phyloP scores from a whole-genome alignment of 30 jellyfish, hydroid and myxozoan species.

The Catostylus mosaicus region DNA sequence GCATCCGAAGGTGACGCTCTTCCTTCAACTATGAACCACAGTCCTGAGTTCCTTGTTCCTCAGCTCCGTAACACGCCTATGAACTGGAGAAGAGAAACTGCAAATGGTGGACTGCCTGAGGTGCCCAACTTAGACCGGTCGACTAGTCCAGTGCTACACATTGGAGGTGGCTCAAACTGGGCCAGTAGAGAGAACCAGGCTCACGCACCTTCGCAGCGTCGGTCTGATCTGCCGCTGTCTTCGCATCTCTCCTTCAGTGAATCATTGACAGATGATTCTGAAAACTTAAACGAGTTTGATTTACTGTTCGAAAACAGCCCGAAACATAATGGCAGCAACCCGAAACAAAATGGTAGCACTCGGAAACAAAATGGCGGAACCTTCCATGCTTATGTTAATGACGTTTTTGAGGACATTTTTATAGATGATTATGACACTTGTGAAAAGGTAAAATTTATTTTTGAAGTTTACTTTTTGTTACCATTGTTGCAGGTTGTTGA shows the following conservation, averaged over 20 bases:
- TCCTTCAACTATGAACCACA: neutral
- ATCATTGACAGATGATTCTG: constrained; percentile 63
- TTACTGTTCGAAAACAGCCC: constrained; percentile 28
- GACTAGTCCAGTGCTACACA: constrained; percentile 31
- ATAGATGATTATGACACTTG: neutral
- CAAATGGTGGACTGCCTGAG: neutral
- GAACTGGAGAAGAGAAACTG: neutral
- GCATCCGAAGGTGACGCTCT: neutral
- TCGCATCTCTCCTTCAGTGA: constrained; percentile 63
- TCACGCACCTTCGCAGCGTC: constrained; percentile 20
- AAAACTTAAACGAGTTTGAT: constrained; percentile 45
- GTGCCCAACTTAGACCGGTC: constrained; percentile 21
- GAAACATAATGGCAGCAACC: neutral
- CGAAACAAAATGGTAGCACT: constrained; percentile 1
- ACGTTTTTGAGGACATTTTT: neutral
- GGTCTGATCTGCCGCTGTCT: constrained; percentile 26
- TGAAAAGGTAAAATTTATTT: constrained; percentile 2
- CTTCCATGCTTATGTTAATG: constrained; percentile 10
- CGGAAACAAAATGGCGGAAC: constrained; percentile 12
- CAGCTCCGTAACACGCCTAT: neutral
- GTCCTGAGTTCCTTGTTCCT: constrained; percentile 25
- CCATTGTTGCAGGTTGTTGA: too few species aligned
- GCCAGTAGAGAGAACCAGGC: constrained; percentile 41
- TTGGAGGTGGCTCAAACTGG: constrained; percentile 16
- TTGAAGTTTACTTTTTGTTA: too few species aligned